These are phyloP conservation scores for Puffinus mauretanicus DNA, from an alignment of 2,113 vertebrate genomes.

Conservation along the genomic window DNA sequence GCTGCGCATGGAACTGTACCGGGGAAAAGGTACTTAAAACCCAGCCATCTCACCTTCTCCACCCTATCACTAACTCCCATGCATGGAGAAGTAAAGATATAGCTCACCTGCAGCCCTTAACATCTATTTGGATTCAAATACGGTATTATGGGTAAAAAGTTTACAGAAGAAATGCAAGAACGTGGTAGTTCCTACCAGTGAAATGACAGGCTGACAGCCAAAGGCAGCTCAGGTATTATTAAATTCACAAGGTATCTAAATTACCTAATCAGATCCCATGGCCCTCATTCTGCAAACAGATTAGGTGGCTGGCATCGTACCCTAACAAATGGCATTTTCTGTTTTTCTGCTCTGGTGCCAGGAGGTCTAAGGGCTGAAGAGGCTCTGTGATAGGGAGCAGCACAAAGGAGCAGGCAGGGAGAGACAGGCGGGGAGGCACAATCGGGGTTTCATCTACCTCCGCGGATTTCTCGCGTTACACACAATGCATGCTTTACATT, in stretches of 20 bases:
- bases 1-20: neutral
- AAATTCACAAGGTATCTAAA: constrained; percentile 51
- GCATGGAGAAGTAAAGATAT: rapidly evolving
- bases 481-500: constrained; percentile 56
- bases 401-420: constrained; percentile 44
- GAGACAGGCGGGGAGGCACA: constrained; percentile 64
- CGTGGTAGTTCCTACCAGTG: neutral
- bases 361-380: constrained; percentile 74
- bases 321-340: constrained; percentile 59
- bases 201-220: constrained; percentile 29
- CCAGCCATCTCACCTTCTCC: neutral
- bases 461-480: constrained; percentile 68
- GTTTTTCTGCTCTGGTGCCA: constrained; percentile 72
- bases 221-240: constrained; percentile 21
- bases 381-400: constrained; percentile 41
- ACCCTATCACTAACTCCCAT: neutral
- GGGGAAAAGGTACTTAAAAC: neutral
- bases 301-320: constrained; percentile 71
- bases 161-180: neutral
- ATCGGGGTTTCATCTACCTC: constrained; percentile 71
- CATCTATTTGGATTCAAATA: neutral
- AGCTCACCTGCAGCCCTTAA: neutral
- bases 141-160: neutral
- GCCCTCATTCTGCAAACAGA: constrained; percentile 67
- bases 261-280: constrained; percentile 48